Percentiles rank a stretch among this genome's conserved stretches.
Evolutionary conservation across 2,888 invertebrate species (phyloP).

Genomic region (Caenorhabditis becei): DNA sequence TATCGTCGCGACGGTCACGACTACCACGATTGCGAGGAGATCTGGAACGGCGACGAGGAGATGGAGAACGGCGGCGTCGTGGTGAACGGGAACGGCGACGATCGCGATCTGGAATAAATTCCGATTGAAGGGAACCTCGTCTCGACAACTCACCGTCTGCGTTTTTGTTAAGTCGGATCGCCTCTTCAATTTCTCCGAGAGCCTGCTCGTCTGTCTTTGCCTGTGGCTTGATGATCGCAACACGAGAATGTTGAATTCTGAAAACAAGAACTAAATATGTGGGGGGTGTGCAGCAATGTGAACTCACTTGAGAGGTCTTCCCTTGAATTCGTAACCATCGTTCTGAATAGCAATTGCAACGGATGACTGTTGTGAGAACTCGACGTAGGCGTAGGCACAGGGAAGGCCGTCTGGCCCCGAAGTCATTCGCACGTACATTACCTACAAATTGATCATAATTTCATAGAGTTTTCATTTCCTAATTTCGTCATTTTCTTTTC

Average conservation of each 20-base stretch:
- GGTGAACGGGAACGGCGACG: conserved; percentile 65
- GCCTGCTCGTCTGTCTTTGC: conserved; percentile 96
- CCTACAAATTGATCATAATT: conserved; percentile 84
- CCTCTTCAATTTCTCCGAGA: conserved; percentile 95
- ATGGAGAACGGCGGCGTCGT: conserved; percentile 67
- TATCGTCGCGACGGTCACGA: conserved; percentile 46
- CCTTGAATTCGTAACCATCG: conserved; percentile 88
- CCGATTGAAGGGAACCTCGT: background rate
- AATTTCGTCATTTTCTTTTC: conserved; percentile 7
- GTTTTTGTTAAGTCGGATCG: conserved; percentile 88
- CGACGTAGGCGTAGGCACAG: conserved; percentile 89
- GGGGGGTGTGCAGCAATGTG: background rate
- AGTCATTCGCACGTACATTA: conserved; percentile 94
- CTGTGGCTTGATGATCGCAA: conserved; percentile 91
- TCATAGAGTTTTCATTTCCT: conserved; percentile 27
- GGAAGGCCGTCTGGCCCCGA: conserved; percentile 86
- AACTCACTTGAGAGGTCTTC: conserved; percentile 85
- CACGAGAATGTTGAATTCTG: conserved; percentile 91
- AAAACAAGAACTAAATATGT: conserved; percentile 42
- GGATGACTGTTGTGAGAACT: conserved; percentile 93
- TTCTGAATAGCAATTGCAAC: conserved; percentile 90
- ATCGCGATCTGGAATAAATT: conserved; percentile 35
- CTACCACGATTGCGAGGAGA: conserved; percentile 44
- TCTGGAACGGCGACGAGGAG: conserved; percentile 59
- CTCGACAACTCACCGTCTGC: conserved; percentile 29